Evolutionary conservation across 1,140 invertebrate genomes (phyloP).

Genomic region (Cotesia vestalis): DNA sequence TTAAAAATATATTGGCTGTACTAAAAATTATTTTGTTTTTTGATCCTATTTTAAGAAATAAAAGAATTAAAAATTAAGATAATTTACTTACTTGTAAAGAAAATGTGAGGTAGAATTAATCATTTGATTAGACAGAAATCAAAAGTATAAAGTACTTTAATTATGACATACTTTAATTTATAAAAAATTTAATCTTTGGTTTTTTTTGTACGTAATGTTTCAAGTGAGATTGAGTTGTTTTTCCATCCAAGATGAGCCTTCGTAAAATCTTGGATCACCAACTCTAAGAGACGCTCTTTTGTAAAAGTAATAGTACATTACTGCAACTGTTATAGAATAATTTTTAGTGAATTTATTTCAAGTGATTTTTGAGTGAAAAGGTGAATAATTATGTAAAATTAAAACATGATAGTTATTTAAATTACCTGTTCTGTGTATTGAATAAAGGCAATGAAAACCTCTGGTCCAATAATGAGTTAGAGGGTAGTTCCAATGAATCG

Average conservation of each 20-base stretch:
- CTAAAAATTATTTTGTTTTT: too few relatives aligned
- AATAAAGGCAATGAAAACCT: slow-evolving; percentile 69
- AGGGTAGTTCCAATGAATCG: slow-evolving; percentile 67
- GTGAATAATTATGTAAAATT: background rate
- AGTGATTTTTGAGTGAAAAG: background rate
- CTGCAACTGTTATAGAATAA: slow-evolving; percentile 69
- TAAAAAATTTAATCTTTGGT: slow-evolving; percentile 28
- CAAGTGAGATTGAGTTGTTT: slow-evolving; percentile 62
- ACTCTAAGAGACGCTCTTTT: slow-evolving; percentile 76
- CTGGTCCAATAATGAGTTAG: slow-evolving; percentile 66
- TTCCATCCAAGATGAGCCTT: slow-evolving; percentile 75
- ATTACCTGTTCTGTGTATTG: slow-evolving; percentile 71
- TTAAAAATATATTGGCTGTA: too few relatives aligned
- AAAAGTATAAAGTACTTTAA: too few relatives aligned
- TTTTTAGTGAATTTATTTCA: background rate
- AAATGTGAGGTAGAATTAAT: too few relatives aligned
- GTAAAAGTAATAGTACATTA: slow-evolving; percentile 79
- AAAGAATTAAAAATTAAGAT: too few relatives aligned
- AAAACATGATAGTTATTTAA: background rate
- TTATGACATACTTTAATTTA: too few relatives aligned
- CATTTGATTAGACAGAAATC: too few relatives aligned
- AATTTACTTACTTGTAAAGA: too few relatives aligned
- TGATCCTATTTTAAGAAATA: too few relatives aligned
- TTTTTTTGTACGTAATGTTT: slow-evolving; percentile 30
- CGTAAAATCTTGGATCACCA: slow-evolving; percentile 78